Conservation (phyloP, 2,113 vertebrate genomes). For the Emydocephalus ijimae region DNA sequence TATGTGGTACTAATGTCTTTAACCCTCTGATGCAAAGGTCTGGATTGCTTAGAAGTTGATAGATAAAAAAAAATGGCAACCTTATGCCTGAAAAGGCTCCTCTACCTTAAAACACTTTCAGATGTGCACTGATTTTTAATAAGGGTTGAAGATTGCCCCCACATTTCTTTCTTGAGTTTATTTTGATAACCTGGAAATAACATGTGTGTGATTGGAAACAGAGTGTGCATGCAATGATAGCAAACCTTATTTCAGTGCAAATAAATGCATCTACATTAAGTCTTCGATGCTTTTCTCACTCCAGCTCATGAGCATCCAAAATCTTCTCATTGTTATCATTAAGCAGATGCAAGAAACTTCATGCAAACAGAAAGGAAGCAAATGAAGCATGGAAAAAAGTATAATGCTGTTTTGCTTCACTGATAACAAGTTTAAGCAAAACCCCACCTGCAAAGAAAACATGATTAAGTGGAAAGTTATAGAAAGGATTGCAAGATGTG, state of each 20-base stretch:
- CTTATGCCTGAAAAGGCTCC: background rate
- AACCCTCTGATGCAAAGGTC: background rate
- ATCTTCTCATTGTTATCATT: constrained; percentile 52
- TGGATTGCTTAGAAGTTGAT: background rate
- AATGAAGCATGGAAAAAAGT: constrained; percentile 21
- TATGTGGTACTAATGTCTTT: background rate
- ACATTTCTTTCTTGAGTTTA: background rate
- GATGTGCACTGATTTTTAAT: background rate
- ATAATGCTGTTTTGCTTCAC: constrained; percentile 28
- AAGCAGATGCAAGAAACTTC: constrained; percentile 40
- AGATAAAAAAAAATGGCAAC: background rate
- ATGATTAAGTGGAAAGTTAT: constrained; percentile 58
- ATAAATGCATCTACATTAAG: constrained; percentile 27
- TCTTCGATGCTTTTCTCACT: constrained; percentile 9
- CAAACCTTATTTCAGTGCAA: constrained; percentile 29
- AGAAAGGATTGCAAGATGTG: constrained; percentile 42
- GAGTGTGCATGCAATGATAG: background rate
- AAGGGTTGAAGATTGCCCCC: background rate
- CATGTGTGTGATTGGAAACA: background rate
- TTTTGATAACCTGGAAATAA: background rate
- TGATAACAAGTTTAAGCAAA: constrained; percentile 51
- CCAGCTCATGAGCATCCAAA: constrained; percentile 32
- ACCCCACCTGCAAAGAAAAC: constrained; percentile 56
- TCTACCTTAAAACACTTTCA: background rate
- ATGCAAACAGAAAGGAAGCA: constrained; percentile 42